phyloP scores from a whole-genome alignment of 2,888 invertebrate genomes.

The Clivina fossor region DNA sequence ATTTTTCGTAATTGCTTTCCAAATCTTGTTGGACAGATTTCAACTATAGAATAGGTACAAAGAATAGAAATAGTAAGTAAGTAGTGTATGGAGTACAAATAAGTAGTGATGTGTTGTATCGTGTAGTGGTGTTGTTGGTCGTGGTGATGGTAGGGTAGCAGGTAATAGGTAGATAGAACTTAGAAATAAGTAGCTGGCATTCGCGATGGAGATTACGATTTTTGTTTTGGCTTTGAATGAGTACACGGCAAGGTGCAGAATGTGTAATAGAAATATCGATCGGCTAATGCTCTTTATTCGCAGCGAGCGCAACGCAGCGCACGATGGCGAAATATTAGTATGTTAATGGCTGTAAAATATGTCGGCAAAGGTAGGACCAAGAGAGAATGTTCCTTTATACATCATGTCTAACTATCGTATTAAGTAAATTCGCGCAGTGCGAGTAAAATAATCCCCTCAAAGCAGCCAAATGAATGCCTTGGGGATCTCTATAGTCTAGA shows the following conservation, averaged over 20 bases:
- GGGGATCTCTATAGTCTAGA: constrained; percentile 44
- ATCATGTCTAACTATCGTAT: constrained; percentile 52
- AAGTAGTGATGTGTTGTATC: background rate
- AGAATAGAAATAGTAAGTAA: background rate
- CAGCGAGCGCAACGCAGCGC: too few relatives aligned
- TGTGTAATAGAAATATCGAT: constrained; percentile 41
- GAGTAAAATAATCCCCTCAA: constrained; percentile 57
- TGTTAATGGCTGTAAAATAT: constrained; percentile 51
- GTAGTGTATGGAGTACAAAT: background rate
- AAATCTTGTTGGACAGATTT: too few relatives aligned
- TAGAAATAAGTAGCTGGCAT: background rate
- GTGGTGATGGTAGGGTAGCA: background rate
- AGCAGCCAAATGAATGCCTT: constrained; percentile 53
- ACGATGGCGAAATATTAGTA: constrained; percentile 49
- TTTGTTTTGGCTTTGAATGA: constrained; percentile 21
- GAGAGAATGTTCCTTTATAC: constrained; percentile 51
- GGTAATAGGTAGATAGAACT: constrained; percentile 1
- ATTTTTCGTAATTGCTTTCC: too few relatives aligned
- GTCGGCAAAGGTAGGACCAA: constrained; percentile 47
- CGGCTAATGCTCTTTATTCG: constrained; percentile 43
- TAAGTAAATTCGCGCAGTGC: constrained; percentile 53
- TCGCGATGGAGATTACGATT: constrained; percentile 18
- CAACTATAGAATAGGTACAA: too few relatives aligned
- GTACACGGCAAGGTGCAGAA: constrained; percentile 22
- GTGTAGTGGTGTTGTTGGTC: background rate